Evolutionary conservation across 2,113 vertebrate genomes (phyloP).

Genomic region (Aegithalos caudatus): DNA sequence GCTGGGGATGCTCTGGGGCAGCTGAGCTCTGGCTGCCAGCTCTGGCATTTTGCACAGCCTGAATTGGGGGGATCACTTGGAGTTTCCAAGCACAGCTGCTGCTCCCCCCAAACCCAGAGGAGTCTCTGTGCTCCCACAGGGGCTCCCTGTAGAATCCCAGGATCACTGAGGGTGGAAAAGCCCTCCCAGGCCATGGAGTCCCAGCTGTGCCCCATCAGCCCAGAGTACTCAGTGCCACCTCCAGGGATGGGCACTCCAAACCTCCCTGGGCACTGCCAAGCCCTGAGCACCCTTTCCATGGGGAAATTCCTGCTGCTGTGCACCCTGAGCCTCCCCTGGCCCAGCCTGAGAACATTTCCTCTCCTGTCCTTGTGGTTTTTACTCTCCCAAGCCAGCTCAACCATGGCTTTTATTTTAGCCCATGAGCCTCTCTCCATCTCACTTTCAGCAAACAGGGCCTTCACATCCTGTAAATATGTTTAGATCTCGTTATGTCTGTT

Average conservation of each 20-base stretch:
- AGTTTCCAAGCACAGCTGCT: background rate
- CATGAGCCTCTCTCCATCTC: background rate
- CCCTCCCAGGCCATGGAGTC: fast-evolving
- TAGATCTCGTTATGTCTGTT: background rate
- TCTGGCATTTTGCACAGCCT: background rate
- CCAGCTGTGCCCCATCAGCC: no score
- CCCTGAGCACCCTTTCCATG: background rate
- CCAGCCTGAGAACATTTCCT: fast-evolving
- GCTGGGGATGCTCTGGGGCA: background rate
- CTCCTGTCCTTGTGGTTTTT: background rate
- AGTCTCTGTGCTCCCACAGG: background rate
- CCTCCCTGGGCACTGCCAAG: background rate
- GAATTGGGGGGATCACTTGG: background rate
- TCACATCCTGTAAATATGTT: background rate
- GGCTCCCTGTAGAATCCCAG: background rate
- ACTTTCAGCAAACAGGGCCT: background rate
- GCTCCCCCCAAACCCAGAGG: background rate
- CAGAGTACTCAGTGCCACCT: background rate
- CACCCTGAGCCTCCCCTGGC: background rate
- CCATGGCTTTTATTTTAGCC: background rate
- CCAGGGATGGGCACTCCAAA: background rate
- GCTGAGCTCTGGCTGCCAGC: background rate
- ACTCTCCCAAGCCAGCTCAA: background rate
- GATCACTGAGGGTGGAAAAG: fast-evolving
- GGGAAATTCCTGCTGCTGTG: background rate